Base-by-base conservation (phyloP, 2,113 vertebrate species). In the Oryzias woworae region DNA sequence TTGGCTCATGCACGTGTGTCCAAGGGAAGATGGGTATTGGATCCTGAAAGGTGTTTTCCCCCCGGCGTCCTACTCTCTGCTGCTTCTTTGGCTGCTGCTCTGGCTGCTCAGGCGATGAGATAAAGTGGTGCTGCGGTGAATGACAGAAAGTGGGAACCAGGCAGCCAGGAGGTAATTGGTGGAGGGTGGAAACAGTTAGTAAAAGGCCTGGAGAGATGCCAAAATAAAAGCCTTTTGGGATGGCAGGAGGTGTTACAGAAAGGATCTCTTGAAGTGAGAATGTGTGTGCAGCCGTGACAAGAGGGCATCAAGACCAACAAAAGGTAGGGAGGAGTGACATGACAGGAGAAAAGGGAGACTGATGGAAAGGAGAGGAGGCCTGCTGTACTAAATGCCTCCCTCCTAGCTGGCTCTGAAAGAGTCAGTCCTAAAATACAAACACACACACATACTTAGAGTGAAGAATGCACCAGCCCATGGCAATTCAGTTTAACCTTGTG, bases 401-500 rank as follows among this genome's bases (percentile, higher is more conserved):
- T 43, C 54, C 63, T 63, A 68, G 69, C 42, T 55, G 57, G 66
- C 66, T 66, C 58, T 71, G 60, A 70, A 65, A 63, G 63, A 83
- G 64, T 78, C 75, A 44, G 68, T 53, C 26, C 61, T 63, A 53
- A 45, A 59, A 52, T 26, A 66, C 61, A 46, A 54, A 61, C 47
- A 78, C 58, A 54, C 53, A 70, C 53, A 71, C 57, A 51, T 53
- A 68, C 24, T 70, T 46, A 5, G 69, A 70, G 53, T 47, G 66
- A 84, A 79, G 78, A 88, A 90, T 88, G 71, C 55, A n/a, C 66
- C 77, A 79, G 84, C 81, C 79, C 41, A 12, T 82, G 73, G 74
- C 72, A 53, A 20, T 69, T 62, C 50, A 23, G 73, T 72, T 80
- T 82, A 77, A 71, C 82, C 81, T 58, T 62, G 60, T 86, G 78